Conservation (phyloP, 1,140 invertebrate species). For the Andricus grossulariae region DNA sequence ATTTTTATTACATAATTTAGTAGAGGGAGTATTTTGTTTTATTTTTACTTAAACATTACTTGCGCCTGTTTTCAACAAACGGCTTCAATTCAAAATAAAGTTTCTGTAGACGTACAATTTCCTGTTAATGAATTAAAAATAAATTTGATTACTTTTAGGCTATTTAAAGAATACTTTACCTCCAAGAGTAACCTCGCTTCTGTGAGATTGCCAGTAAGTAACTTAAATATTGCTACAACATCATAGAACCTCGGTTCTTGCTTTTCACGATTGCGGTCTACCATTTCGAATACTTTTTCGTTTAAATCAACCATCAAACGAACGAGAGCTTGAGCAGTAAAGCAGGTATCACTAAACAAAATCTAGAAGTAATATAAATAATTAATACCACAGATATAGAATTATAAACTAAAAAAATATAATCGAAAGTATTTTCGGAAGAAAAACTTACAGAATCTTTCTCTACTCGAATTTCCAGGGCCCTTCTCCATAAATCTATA, state of each 20-base stretch:
- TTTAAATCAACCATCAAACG: slow-evolving; percentile 87
- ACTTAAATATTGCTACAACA: slow-evolving; percentile 83
- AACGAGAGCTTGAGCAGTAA: slow-evolving; percentile 87
- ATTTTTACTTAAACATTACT: no score
- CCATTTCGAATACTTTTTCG: slow-evolving; percentile 78
- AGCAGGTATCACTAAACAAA: slow-evolving; percentile 85
- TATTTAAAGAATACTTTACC: slow-evolving; percentile 54
- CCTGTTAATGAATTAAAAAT: neutral
- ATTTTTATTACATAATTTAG: no score
- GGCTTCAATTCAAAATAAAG: slow-evolving; percentile 68
- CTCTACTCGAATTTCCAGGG: slow-evolving; percentile 85
- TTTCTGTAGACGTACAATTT: slow-evolving; percentile 9
- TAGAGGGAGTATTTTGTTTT: no score
- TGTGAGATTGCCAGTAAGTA: slow-evolving; percentile 79
- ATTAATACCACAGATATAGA: neutral
- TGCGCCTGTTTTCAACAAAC: slow-evolving; percentile 75
- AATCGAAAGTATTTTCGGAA: neutral
- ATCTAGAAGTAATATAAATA: slow-evolving; percentile 66
- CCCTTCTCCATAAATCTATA: slow-evolving; percentile 89
- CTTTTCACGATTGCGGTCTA: slow-evolving; percentile 73
- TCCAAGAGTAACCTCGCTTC: slow-evolving; percentile 80
- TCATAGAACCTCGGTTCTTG: slow-evolving; percentile 82
- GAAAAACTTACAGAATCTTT: slow-evolving; percentile 81
- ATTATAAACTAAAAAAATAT: no score
- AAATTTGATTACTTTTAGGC: slow-evolving; percentile 19